Percentiles rank a stretch among this genome's conserved stretches.
These are phyloP conservation scores for Phocides pigmalion DNA, from an alignment of 1,140 invertebrate species.

Conservation along the genomic window DNA sequence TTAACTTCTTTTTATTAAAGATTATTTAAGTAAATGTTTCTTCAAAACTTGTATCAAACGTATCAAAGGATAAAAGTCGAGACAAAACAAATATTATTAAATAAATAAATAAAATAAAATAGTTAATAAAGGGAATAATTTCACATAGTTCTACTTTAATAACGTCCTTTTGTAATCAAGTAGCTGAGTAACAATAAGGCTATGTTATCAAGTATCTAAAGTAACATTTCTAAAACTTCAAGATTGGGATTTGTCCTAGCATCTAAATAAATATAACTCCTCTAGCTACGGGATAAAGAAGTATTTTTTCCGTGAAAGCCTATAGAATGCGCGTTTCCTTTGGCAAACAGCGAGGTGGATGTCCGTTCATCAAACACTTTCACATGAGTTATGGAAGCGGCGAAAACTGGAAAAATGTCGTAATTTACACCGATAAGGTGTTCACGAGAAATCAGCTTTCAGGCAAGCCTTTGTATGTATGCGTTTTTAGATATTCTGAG, in stretches of 20 bases:
- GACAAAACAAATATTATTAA: no score
- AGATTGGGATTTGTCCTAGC: not conserved
- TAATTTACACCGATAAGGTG: constrained; percentile 19
- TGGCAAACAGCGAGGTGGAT: constrained; percentile 16
- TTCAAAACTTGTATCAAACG: no score
- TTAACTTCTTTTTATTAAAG: no score
- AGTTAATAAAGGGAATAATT: no score
- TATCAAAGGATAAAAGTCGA: no score
- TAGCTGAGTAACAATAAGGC: no score
- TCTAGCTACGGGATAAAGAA: constrained; percentile 6
- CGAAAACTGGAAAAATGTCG: constrained; percentile 35
- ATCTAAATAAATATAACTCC: not conserved
- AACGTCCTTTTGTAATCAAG: no score
- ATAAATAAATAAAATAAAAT: no score
- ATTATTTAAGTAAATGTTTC: no score
- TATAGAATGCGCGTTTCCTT: constrained; percentile 21
- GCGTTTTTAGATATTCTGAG: not conserved
- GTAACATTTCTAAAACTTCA: no score
- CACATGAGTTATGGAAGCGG: constrained; percentile 21
- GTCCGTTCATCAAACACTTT: constrained; percentile 33
- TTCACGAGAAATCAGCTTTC: constrained; percentile 22
- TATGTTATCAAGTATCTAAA: no score
- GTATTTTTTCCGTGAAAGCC: constrained; percentile 29
- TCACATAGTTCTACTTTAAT: no score
- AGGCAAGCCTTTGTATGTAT: not conserved